phyloP scores from a whole-genome alignment of 2,888 invertebrate genomes.

The Chouioia cunea region DNA sequence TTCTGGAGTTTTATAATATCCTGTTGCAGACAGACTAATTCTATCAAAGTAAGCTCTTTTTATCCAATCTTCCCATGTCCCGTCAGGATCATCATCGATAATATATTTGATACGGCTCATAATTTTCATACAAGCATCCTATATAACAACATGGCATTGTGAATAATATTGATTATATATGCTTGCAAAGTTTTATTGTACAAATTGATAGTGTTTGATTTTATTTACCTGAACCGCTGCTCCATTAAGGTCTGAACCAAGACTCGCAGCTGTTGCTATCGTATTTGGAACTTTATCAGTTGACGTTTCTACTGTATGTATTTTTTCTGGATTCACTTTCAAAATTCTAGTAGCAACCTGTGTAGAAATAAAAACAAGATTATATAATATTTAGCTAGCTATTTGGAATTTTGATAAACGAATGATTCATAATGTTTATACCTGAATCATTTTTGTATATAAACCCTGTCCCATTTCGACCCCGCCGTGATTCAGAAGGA shows the following conservation, averaged over 20 bases:
- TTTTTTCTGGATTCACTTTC: conserved; percentile 78
- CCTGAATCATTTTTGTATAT: conserved; percentile 95
- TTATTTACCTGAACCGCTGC: conserved; percentile 81
- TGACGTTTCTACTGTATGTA: conserved; percentile 85
- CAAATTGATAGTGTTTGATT: background rate
- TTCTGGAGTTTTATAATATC: conserved; percentile 83
- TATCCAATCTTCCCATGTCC: conserved; percentile 89
- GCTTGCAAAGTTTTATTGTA: background rate
- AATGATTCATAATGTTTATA: conserved; percentile 49
- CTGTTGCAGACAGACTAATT: conserved; percentile 85
- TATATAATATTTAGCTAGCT: conserved; percentile 52
- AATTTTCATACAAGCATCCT: conserved; percentile 84
- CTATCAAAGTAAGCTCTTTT: conserved; percentile 81
- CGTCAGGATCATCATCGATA: conserved; percentile 80
- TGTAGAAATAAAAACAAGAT: too few species aligned
- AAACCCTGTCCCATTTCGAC: conserved; percentile 98
- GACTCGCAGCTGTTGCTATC: conserved; percentile 89
- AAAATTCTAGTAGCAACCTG: conserved; percentile 83
- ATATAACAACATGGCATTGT: conserved; percentile 44
- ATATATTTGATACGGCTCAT: conserved; percentile 81
- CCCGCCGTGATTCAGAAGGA: conserved; percentile 91
- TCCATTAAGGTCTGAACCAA: conserved; percentile 90
- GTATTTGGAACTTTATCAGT: conserved; percentile 95
- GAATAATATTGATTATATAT: too few species aligned
- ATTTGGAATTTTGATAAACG: background rate